Percentiles rank a stretch among this genome's conserved stretches.
phyloP scores from a whole-genome alignment of 2,113 vertebrate genomes.

The Lichenostomus cassidix region DNA sequence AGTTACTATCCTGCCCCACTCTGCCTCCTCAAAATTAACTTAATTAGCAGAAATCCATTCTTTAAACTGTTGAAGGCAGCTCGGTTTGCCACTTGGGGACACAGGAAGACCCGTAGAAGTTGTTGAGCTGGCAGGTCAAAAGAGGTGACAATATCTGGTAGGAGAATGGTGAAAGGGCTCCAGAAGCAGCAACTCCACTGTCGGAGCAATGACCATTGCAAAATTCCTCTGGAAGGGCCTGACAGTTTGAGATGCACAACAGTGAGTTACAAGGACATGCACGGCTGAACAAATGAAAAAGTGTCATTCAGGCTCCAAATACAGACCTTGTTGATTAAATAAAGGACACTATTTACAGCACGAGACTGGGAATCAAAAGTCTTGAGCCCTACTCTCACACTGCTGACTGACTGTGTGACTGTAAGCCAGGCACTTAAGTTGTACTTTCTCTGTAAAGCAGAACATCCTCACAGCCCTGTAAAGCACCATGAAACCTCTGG shows the following conservation, averaged over 20 bases:
- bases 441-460: not conserved
- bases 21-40: not conserved
- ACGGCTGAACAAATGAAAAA: not conserved
- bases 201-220: not conserved
- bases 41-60: not conserved
- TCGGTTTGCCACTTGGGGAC: not conserved
- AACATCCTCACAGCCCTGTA: not conserved
- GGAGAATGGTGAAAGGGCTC: not conserved
- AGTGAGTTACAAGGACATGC: not conserved
- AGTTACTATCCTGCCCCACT: not conserved
- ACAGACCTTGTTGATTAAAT: constrained; percentile 13
- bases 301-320: constrained; percentile 4
- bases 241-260: not conserved
- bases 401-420: not conserved
- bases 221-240: not conserved
- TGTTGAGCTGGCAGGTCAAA: not conserved
- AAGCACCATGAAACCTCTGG: not conserved
- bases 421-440: not conserved
- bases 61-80: not conserved
- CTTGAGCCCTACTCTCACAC: not conserved
- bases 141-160: not conserved
- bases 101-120: not conserved
- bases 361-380: not conserved
- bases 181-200: not conserved
- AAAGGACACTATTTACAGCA: not conserved